Conservation (phyloP, 2,888 invertebrate genomes). For the Agrotis clavis region DNA sequence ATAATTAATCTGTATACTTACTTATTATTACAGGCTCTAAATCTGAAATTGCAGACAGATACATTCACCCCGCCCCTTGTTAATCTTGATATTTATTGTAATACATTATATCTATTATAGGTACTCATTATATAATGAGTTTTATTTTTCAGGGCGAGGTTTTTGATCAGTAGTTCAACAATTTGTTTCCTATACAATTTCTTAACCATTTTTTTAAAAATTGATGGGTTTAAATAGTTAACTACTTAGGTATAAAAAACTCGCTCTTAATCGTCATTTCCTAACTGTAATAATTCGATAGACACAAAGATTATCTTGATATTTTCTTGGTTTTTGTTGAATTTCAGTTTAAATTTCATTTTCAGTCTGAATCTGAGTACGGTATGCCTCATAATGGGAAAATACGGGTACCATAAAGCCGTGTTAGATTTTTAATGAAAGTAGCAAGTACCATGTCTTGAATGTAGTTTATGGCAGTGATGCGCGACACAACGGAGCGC, state of each 20-base stretch:
- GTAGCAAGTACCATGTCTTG: constrained; percentile 59
- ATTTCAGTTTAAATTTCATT: constrained; percentile 13
- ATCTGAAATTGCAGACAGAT: constrained; percentile 30
- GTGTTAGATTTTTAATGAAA: constrained; percentile 60
- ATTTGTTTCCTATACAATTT: no score
- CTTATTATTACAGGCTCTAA: constrained; percentile 30
- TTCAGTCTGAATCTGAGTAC: constrained; percentile 13
- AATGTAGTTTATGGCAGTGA: constrained; percentile 65
- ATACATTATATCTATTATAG: not conserved
- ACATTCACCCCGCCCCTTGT: constrained; percentile 10
- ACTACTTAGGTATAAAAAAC: no score
- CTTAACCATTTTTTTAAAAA: no score
- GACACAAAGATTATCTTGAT: not conserved
- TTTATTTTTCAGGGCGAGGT: no score
- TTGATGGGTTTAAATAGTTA: no score
- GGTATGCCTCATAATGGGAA: constrained; percentile 31
- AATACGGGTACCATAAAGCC: constrained; percentile 45
- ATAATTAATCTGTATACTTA: constrained; percentile 19
- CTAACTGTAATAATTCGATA: not conserved
- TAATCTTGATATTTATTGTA: constrained; percentile 18
- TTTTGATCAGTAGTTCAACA: no score
- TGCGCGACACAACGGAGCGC: constrained; percentile 35
- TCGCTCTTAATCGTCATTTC: constrained; percentile 5
- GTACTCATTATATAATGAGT: not conserved
- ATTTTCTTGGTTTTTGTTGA: constrained; percentile 12